Conservation (phyloP, 1,140 invertebrate genomes). For the Achroia grisella region DNA sequence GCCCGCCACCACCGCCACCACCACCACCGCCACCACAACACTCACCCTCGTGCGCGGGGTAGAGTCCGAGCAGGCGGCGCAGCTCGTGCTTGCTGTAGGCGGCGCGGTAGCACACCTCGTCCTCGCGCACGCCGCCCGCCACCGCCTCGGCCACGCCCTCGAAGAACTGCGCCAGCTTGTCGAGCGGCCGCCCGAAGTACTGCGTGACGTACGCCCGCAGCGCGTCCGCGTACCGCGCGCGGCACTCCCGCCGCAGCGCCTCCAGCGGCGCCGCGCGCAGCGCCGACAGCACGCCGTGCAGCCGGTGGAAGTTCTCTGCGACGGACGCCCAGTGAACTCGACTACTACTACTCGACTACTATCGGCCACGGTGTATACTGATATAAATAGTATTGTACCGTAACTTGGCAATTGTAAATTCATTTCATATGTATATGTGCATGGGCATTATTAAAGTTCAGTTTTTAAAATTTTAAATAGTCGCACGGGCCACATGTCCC, state of each 20-base stretch:
- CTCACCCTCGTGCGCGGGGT: constrained; percentile 88
- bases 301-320: constrained; percentile 98
- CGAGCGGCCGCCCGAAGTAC: constrained; percentile 95
- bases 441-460: too few species aligned
- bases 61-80: constrained; percentile 95
- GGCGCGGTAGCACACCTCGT: constrained; percentile 98
- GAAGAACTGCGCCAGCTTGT: constrained; percentile 95
- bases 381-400: too few species aligned
- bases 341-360: too few species aligned
- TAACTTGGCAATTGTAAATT: too few species aligned
- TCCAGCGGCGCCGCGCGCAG: constrained; percentile 95
- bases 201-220: constrained; percentile 93
- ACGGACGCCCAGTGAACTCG: too few species aligned
- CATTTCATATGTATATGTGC: too few species aligned
- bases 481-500: too few species aligned
- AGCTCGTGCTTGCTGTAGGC: constrained; percentile 98
- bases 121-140: constrained; percentile 94
- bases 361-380: too few species aligned
- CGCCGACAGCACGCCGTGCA: constrained; percentile 90
- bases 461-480: too few species aligned
- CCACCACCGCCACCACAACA: constrained; percentile 85
- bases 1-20: constrained; percentile 94
- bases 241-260: constrained; percentile 90
- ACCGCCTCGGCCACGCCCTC: constrained; percentile 94
- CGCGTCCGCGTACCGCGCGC: constrained; percentile 92